Base-by-base conservation (phyloP, 2,797 vertebrate genomes). In the Apogon hyalosoma region DNA sequence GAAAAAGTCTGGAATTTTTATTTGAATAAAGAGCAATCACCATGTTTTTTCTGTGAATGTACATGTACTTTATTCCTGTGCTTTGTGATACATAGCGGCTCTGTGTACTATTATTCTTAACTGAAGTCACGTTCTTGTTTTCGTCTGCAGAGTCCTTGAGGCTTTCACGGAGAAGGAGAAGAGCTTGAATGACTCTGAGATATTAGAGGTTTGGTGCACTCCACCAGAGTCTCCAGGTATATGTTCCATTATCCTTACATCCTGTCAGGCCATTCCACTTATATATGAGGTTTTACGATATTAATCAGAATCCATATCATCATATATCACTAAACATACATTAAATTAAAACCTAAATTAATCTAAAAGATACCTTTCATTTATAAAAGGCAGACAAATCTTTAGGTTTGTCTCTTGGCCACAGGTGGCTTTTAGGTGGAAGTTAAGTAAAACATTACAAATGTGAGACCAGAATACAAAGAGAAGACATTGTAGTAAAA, bases 131-230 rank as follows among this genome's bases (percentile, higher is more conserved):
- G 18, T 31, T 42, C 4, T 10, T 63, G 12, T 33, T 15, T 75
- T 19, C 18, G 0, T 39, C 8, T 43, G 13, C 40, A 92, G 92
- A 75, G 31, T 55, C 14, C 15, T 88, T 1, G 77, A 77, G 1
- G 55, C 36, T 2, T 52, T 87, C 8, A 4, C 45, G 1, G 52
- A 79, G 7, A 6, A 69, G 0, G 12, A 49, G 6, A 21, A 39
- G 56, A 77, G 14, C 24, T 14, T 80, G 15, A 69, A 33, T 0
- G 82, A 91, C 73, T 76, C 63, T 0, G 58, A 43, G 5, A 1
- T 92, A 40, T 0, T 82, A 77, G 91, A 91, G 1, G 9, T 86
- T 11, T 89, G 83, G 82, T n/a, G 51, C 53, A 92, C 89, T 4
- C 89, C 91, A 0, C 88, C 87, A 0, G 64, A 90, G 63, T 73